phyloP scores from a whole-genome alignment of 2,888 invertebrate species.

The Keiferia lycopersicella region DNA sequence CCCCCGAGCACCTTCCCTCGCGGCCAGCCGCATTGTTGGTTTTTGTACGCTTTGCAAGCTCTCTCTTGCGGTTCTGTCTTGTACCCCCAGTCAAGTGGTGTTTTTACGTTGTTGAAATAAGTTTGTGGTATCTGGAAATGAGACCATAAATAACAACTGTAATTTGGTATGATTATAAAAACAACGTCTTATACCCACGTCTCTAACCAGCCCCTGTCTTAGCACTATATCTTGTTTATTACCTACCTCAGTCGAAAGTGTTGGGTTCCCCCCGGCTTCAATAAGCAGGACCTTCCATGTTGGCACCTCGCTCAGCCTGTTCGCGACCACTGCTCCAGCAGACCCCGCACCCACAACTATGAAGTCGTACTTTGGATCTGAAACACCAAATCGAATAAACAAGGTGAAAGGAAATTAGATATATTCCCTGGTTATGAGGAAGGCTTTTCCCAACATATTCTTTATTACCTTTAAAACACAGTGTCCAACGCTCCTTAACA shows the following conservation, averaged over 20 bases:
- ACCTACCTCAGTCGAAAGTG: slow-evolving; percentile 73
- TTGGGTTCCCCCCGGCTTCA: slow-evolving; percentile 84
- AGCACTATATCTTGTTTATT: too few relatives aligned
- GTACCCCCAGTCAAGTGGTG: slow-evolving; percentile 79
- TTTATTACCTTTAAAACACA: too few relatives aligned
- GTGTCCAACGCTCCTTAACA: too few relatives aligned
- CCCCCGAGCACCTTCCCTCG: slow-evolving; percentile 84
- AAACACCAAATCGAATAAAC: slow-evolving; percentile 34
- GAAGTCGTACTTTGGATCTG: slow-evolving; percentile 81
- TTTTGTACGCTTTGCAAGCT: slow-evolving; percentile 63
- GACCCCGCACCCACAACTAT: slow-evolving; percentile 84
- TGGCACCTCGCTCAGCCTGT: slow-evolving; percentile 80
- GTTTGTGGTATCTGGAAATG: slow-evolving; percentile 47
- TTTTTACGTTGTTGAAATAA: slow-evolving; percentile 52
- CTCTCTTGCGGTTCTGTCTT: slow-evolving; percentile 69
- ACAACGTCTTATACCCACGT: too few relatives aligned
- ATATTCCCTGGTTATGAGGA: slow-evolving; percentile 44
- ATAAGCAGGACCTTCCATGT: slow-evolving; percentile 82
- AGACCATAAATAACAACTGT: not conserved
- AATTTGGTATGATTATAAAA: too few relatives aligned
- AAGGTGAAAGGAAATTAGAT: too few relatives aligned
- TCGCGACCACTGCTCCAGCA: slow-evolving; percentile 83
- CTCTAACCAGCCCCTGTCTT: too few relatives aligned
- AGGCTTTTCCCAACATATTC: slow-evolving; percentile 68
- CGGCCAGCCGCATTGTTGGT: slow-evolving; percentile 75